These are phyloP conservation scores for Molossus molossus DNA, from an alignment of 2,797 vertebrate species.

Conservation along the genomic window DNA sequence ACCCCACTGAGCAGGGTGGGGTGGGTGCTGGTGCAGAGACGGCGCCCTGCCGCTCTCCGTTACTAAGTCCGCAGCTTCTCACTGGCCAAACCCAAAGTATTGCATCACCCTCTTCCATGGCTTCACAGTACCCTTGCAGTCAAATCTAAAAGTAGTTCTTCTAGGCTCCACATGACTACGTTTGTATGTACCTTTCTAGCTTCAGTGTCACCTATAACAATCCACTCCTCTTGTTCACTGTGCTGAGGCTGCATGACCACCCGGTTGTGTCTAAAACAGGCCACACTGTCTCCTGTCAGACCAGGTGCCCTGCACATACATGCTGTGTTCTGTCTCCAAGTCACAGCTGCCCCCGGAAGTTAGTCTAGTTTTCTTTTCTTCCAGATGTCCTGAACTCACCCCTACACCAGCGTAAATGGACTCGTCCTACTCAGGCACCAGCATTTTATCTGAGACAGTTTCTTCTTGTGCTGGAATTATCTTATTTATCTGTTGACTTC, in stretches of 20 bases:
- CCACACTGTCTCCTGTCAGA: background rate
- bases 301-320: background rate
- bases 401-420: background rate
- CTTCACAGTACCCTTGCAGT: background rate
- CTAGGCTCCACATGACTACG: background rate
- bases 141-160: background rate
- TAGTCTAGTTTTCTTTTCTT: background rate
- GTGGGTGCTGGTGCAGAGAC: too few species aligned
- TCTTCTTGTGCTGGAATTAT: background rate
- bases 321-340: background rate
- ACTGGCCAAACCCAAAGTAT: background rate
- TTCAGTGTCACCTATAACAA: background rate
- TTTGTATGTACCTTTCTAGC: background rate
- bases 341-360: background rate
- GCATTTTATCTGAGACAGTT: background rate
- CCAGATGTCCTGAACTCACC: background rate
- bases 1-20: background rate
- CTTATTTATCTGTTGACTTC: background rate
- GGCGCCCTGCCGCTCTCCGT: fast-evolving
- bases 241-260: background rate
- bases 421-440: background rate
- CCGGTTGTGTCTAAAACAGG: background rate
- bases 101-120: too few species aligned
- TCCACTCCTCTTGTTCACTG: background rate
- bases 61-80: too few species aligned